A percentile compares a stretch with the other conserved stretches of the same genome.
phyloP scores from a whole-genome alignment of 64 coral and sea anemone genomes.

The Anthopleura sola region DNA sequence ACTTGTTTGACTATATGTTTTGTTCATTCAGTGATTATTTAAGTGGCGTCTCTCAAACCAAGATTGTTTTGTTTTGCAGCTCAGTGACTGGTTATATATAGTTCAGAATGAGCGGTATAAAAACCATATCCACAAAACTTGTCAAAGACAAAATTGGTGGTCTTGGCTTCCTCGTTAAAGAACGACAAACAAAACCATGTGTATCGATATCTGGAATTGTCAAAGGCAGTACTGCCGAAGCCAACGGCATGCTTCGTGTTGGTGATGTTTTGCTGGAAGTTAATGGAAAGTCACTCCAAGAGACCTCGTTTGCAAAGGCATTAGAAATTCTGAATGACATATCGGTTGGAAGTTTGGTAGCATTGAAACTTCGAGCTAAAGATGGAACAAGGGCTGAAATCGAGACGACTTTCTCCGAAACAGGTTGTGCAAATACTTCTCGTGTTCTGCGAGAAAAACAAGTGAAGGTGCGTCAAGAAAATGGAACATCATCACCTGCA shows the following conservation, averaged over 20 bases:
- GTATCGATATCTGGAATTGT: constrained; percentile 57
- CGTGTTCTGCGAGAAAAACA: background rate
- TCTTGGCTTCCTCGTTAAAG: constrained; percentile 66
- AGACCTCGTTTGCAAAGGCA: constrained; percentile 30
- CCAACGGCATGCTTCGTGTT: constrained; percentile 56
- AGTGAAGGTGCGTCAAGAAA: background rate
- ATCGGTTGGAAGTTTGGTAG: constrained; percentile 25
- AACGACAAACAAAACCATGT: constrained; percentile 37
- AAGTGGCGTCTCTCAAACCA: no score
- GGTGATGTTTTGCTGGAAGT: constrained; percentile 80
- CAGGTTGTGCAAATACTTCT: background rate
- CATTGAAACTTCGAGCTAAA: constrained; percentile 51
- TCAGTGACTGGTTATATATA: no score
- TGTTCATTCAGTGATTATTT: no score
- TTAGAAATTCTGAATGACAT: constrained; percentile 62
- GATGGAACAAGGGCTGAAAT: constrained; percentile 23
- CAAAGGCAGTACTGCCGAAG: constrained; percentile 68
- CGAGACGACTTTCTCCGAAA: background rate
- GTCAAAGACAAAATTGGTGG: constrained; percentile 74
- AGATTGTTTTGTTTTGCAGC: background rate
- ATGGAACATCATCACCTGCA: background rate
- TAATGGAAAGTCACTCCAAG: constrained; percentile 49
- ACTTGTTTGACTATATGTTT: no score
- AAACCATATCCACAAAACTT: constrained; percentile 23
- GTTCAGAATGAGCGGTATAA: background rate